These are phyloP conservation scores for Rhingia campestris DNA, from an alignment of 2,888 invertebrate genomes.

Conservation along the genomic window DNA sequence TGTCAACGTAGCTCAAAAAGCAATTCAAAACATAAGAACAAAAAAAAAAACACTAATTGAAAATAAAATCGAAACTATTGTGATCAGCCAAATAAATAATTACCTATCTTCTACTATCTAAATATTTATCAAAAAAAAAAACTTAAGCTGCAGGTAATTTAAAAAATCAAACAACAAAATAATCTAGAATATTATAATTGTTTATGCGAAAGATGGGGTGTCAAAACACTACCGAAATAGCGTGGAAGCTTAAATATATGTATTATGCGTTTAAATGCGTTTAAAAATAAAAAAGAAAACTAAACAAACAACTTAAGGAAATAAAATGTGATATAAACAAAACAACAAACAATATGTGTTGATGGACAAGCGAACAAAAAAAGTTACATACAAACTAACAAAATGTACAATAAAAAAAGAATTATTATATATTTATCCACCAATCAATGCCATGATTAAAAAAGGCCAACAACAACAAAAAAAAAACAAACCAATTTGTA, in stretches of 20 bases:
- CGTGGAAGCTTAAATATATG: constrained; percentile 33
- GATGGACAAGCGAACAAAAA: constrained; percentile 43
- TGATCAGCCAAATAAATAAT: constrained; percentile 67
- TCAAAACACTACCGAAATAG: constrained; percentile 26
- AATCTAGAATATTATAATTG: constrained; percentile 40
- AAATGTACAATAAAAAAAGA: constrained; percentile 66
- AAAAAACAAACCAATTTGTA: constrained; percentile 36
- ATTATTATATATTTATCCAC: constrained; percentile 71
- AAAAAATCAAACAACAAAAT: constrained; percentile 43
- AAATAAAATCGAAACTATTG: constrained; percentile 69
- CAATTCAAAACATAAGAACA: constrained; percentile 39
- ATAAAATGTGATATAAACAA: constrained; percentile 72
- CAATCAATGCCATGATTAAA: constrained; percentile 74
- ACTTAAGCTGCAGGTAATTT: constrained; percentile 30
- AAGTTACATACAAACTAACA: constrained; percentile 57
- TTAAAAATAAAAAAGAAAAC: constrained; percentile 29
- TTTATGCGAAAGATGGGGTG: constrained; percentile 15
- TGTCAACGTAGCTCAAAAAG: constrained; percentile 71
- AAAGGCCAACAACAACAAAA: constrained; percentile 62
- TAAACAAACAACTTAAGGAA: constrained; percentile 62
- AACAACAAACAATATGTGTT: constrained; percentile 46
- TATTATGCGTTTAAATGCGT: constrained; percentile 68
- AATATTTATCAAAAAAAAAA: constrained; percentile 41
- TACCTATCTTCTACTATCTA: constrained; percentile 59
- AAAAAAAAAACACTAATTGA: constrained; percentile 25